phyloP scores from a whole-genome alignment of 2,888 invertebrate species.

The Blera fallax region DNA sequence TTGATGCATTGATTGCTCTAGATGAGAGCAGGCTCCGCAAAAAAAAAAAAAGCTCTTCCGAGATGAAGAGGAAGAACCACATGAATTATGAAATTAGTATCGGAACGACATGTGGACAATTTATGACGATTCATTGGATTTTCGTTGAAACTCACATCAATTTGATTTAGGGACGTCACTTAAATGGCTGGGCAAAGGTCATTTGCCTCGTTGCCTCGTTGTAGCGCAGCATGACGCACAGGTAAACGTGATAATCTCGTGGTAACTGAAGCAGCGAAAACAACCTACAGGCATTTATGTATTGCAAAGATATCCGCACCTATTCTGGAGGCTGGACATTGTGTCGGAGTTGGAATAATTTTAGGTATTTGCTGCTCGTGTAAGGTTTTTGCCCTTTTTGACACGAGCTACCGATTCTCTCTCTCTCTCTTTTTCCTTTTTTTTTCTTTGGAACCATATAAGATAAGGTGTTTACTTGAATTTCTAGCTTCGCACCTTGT shows the following conservation, averaged over 20 bases:
- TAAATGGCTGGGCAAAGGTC: conserved; percentile 22
- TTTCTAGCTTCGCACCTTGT: conserved; percentile 19
- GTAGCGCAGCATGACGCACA: conserved; percentile 21
- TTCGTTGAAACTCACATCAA: conserved; percentile 37
- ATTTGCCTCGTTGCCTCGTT: conserved; percentile 13
- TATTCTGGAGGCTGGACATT: conserved; percentile 8
- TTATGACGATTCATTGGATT: conserved; percentile 40
- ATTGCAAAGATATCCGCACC: not conserved
- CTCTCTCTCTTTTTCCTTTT: not conserved
- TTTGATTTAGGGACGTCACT: conserved; percentile 38
- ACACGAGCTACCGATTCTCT: conserved; percentile 15
- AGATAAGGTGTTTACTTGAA: conserved; percentile 30
- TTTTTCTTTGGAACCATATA: too few relatives aligned
- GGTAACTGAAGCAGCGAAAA: not conserved
- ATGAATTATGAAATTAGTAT: conserved; percentile 59
- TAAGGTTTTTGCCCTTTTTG: conserved; percentile 30
- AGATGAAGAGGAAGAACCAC: not conserved
- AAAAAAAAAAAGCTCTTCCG: not conserved
- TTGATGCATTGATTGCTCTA: conserved; percentile 57
- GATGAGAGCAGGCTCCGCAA: conserved; percentile 1
- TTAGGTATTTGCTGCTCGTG: conserved; percentile 43
- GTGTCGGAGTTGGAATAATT: not conserved
- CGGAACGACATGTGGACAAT: conserved; percentile 56
- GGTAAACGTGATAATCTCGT: conserved; percentile 32
- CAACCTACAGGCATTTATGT: conserved; percentile 17